phyloP scores from a whole-genome alignment of 2,888 invertebrate genomes.

The Timandra comae region DNA sequence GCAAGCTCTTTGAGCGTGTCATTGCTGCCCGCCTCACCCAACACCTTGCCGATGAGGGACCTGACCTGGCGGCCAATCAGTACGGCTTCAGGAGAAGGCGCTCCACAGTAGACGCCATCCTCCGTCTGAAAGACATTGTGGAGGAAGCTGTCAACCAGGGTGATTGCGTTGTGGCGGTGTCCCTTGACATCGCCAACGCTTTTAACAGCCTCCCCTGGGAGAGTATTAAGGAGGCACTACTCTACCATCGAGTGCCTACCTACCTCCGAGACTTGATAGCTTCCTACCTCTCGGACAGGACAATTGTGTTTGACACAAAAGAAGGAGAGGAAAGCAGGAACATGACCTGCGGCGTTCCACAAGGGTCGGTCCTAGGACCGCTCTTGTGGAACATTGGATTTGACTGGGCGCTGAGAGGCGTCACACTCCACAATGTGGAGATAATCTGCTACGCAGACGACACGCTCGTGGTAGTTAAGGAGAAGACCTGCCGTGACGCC shows the following conservation, averaged over 20 bases:
- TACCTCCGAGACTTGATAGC: background rate
- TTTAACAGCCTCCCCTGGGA: conserved; percentile 18
- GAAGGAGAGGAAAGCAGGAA: background rate
- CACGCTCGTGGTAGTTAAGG: too few relatives aligned
- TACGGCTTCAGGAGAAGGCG: background rate
- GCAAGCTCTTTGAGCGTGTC: background rate
- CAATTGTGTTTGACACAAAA: background rate
- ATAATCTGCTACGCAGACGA: too few relatives aligned
- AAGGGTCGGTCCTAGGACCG: too few relatives aligned
- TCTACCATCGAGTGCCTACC: background rate
- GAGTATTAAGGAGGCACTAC: conserved; percentile 8
- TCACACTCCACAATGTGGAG: too few relatives aligned
- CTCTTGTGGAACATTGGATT: too few relatives aligned
- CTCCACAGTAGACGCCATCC: background rate
- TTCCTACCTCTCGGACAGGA: background rate
- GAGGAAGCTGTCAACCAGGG: too few relatives aligned
- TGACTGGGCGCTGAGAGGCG: too few relatives aligned
- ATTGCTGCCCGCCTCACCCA: background rate
- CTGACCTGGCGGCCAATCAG: background rate
- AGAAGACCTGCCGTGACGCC: too few relatives aligned
- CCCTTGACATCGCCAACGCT: conserved; percentile 11
- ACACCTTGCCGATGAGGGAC: background rate
- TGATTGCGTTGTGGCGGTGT: too few relatives aligned
- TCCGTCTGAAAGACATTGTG: background rate
- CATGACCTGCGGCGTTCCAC: too few relatives aligned